Conservation (phyloP, 2,797 vertebrate species). For the Hemitrygon akajei region DNA sequence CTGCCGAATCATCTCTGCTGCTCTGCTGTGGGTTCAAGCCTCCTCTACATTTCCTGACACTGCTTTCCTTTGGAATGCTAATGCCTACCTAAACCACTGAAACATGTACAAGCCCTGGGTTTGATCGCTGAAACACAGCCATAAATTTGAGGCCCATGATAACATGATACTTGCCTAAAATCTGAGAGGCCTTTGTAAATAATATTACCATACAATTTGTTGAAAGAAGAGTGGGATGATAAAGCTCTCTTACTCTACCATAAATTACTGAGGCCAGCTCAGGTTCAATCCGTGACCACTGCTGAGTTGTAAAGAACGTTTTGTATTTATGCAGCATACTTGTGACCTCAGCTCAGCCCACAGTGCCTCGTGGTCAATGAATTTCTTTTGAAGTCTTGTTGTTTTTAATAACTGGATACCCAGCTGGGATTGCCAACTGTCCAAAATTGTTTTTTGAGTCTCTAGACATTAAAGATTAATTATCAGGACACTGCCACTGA, state of each 20-base stretch:
- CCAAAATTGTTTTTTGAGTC: background rate
- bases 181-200: background rate
- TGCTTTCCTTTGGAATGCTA: background rate
- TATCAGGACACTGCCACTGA: background rate
- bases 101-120: background rate
- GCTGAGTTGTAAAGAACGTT: too few relatives aligned
- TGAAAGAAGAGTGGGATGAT: background rate
- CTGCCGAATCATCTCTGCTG: too few relatives aligned
- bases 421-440: background rate
- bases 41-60: too few relatives aligned
- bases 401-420: background rate
- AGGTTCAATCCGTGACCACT: background rate
- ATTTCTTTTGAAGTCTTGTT: too few relatives aligned
- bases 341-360: too few relatives aligned
- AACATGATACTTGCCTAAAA: background rate
- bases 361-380: too few relatives aligned
- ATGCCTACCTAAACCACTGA: background rate
- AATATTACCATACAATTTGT: background rate
- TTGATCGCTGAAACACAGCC: background rate
- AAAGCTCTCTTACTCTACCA: background rate
- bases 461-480: background rate
- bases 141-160: background rate
- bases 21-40: too few relatives aligned
- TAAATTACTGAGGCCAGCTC: background rate
- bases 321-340: too few relatives aligned